Percentiles rank a stretch among this genome's conserved stretches.
Evolutionary conservation across 30 jellyfish, hydroid and myxozoan genomes (phyloP).

Genomic region (Haliclystus octoradiatus): DNA sequence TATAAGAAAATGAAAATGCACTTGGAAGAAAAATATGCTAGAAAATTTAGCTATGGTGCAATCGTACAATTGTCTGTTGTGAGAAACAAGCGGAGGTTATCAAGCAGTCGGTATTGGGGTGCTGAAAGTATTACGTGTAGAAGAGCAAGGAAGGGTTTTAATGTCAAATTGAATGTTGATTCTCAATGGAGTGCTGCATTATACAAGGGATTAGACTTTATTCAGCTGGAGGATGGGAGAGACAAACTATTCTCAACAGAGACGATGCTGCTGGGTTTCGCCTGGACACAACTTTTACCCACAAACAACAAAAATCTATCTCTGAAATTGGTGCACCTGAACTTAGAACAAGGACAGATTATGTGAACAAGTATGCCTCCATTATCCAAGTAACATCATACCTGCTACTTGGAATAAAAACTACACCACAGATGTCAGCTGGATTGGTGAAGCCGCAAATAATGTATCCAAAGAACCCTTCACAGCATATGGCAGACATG

Average conservation of each 20-base stretch:
- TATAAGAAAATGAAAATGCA: neutral
- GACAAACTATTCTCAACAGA: neutral
- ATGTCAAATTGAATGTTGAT: neutral
- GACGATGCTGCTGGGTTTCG: conserved; percentile 5
- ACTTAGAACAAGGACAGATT: conserved; percentile 5
- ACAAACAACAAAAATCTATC: too few species aligned
- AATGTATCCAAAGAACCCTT: neutral
- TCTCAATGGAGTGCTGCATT: neutral
- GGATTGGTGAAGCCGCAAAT: neutral
- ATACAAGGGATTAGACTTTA: neutral
- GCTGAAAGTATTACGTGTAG: neutral
- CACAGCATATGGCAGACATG: neutral
- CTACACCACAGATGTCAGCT: neutral
- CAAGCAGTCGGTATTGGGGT: neutral
- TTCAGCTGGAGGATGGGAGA: neutral
- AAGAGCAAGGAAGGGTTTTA: conserved; percentile 3
- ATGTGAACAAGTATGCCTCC: conserved; percentile 1
- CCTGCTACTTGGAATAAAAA: neutral
- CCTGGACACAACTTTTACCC: neutral
- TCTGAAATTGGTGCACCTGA: too few species aligned
- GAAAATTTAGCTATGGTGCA: neutral
- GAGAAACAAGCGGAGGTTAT: neutral
- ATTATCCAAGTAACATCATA: neutral
- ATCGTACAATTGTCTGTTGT: neutral
- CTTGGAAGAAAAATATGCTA: neutral